These are phyloP conservation scores for Eriocheir sinensis DNA, from an alignment of 1,140 invertebrate species.

Conservation along the genomic window DNA sequence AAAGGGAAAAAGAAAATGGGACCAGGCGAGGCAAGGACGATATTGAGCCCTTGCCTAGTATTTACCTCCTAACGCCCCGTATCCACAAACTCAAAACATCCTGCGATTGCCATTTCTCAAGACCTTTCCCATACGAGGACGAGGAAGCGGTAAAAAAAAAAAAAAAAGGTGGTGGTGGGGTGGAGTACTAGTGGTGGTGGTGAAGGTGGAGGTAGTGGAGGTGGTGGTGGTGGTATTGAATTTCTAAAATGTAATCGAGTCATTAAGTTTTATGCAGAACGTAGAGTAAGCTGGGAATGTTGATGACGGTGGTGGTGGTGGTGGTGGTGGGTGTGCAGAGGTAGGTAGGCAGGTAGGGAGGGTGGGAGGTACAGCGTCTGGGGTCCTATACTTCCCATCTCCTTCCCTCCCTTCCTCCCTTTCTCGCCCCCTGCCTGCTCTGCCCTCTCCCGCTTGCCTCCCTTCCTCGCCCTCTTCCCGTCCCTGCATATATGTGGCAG, in stretches of 20 bases:
- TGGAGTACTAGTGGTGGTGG: background rate
- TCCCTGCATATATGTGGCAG: slow-evolving; percentile 7
- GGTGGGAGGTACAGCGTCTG: background rate
- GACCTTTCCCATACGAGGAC: background rate
- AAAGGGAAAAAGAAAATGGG: slow-evolving; percentile 42
- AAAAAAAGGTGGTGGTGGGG: background rate
- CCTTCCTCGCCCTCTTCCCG: slow-evolving; percentile 30
- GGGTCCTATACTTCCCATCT: background rate
- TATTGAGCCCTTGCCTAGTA: background rate
- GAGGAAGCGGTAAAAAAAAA: slow-evolving; percentile 23
- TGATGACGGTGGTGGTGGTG: slow-evolving; percentile 52
- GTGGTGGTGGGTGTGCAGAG: background rate
- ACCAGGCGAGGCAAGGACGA: background rate
- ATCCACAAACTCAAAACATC: slow-evolving; percentile 15
- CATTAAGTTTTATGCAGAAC: slow-evolving; percentile 76
- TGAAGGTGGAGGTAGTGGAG: background rate
- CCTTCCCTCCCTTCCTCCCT: slow-evolving; percentile 3
- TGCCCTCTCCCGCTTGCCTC: background rate
- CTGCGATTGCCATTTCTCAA: slow-evolving; percentile 18
- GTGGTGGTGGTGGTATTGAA: slow-evolving; percentile 60
- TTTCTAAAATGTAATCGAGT: slow-evolving; percentile 75
- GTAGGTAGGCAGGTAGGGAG: background rate
- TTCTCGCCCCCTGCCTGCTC: background rate
- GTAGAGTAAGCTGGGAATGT: slow-evolving; percentile 66
- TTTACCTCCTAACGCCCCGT: slow-evolving; percentile 12